Base-by-base conservation (phyloP, 2,888 invertebrate genomes). In the Ganaspis brasiliensis region DNA sequence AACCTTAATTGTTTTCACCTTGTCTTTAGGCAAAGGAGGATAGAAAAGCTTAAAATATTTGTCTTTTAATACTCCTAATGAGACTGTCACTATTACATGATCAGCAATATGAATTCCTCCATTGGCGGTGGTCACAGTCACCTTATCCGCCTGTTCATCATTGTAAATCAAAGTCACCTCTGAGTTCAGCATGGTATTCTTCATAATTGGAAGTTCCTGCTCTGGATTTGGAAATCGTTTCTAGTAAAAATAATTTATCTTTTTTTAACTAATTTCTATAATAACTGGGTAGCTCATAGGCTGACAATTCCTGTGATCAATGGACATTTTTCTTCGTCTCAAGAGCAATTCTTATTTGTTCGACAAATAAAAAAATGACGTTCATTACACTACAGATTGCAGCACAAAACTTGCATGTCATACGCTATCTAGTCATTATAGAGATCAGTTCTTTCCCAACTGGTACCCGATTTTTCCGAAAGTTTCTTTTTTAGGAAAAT, bases 1-100 rank as follows among this genome's bases (percentile, higher is more conserved):
- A 16, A 92, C 92, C 80, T 92, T 80, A 55, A 95, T 94, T 0
- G 93, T 92, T 14, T 89, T 90, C 0, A 92, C 81, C 91, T 95
- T 95, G 3, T 88, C 86, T 12, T 87, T 75, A 0, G 95, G 93
- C 49, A 95, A 88, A 2, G 90, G 83, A 0, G 95, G 95, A 3
- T 89, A 84, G 85, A 95, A 95, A 31, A 95, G 79, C 0, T 87
- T 88, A 8, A 89, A 80, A 76, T 93, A 90, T 73, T 93, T 91
- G 24, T 93, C 93, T 86, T 96, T 96, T 16, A 96, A 90, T 0
- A 95, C 95, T 0, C 96, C 96, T 0, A 96, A 87, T 0, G 96
- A 95, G 0, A 94, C 92, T 0, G 96, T 96, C 0, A 95, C 91
- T 35, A 96, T 93, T 0, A 95, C 94, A 84, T 94, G 94, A 83